Evolutionary conservation across 2,888 invertebrate genomes (phyloP), one percentile per base, ranked within the genome.

Genomic region (Salpingus planirostris): DNA sequence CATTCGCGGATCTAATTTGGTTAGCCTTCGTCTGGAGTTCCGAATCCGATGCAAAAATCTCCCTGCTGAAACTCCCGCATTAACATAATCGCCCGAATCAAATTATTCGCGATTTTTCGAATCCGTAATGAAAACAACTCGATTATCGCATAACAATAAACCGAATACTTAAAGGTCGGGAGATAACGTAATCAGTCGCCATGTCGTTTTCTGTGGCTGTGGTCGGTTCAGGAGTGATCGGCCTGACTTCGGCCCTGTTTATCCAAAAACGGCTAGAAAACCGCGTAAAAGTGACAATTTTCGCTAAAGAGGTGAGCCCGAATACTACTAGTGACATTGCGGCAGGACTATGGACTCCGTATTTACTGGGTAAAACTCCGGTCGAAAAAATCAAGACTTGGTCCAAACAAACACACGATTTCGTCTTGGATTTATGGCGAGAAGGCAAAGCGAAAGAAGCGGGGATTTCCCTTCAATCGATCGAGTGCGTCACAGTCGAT

Each of bases 301-400:
- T 82, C 34, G 70, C 82, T 0, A 74, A 76, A n/a, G 64, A 71
- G 12, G 74, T 81, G 39, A 69, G 78, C 10, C 85, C 85, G 0
- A 59, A 78, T 33, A 86, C 86, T 0, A 86, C 85, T 0, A 80
- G 82, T 0, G 85, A 86, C 56, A 78, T 80, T 0, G 78, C 83
- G 2, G 87, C 84, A 0, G 87, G 86, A 0, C 59, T 86, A 3
- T 86, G 85, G 82, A 68, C 70, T 6, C 86, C 85, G 0, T 83
- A 73, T 53, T 55, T 78, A 5, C 66, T 74, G 24, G 72, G 72
- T 0, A 63, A 66, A 10, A 81, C 80, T 1, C 63, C 76, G 0
- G 47, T 54, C 2, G 48, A 66, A 1, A 67, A 73, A 38, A 62
- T 81, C 11, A 43, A 59, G 76, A 78, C 37, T 62, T 83, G 82